Evolutionary conservation across 2,888 invertebrate genomes (phyloP).

Genomic region (Homarus gammarus): DNA sequence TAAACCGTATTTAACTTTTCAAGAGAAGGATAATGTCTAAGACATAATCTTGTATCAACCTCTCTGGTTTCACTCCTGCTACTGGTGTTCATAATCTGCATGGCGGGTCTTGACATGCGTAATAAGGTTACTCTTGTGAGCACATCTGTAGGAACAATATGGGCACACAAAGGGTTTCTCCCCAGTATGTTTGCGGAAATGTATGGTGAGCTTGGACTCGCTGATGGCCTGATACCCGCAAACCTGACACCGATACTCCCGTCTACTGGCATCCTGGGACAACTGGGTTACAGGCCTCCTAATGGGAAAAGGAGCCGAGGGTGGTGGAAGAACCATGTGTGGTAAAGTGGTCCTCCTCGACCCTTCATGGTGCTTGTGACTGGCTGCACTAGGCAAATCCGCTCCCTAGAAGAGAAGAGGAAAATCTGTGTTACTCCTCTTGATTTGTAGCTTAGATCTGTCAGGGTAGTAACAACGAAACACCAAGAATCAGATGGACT

Average conservation of each 20-base stretch:
- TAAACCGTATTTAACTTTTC: neutral
- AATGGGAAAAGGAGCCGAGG: constrained; percentile 47
- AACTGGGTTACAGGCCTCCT: constrained; percentile 22
- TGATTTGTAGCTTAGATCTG: constrained; percentile 29
- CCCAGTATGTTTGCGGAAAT: constrained; percentile 87
- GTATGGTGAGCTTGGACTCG: constrained; percentile 65
- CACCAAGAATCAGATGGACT: constrained; percentile 23
- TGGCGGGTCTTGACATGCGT: constrained; percentile 67
- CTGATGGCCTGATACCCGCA: constrained; percentile 68
- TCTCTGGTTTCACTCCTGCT: neutral
- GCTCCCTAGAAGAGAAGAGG: constrained; percentile 71
- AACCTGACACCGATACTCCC: constrained; percentile 56
- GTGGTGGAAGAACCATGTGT: constrained; percentile 46
- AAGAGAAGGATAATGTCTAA: neutral
- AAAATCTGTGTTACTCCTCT: constrained; percentile 67
- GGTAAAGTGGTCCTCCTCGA: constrained; percentile 53
- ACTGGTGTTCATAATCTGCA: constrained; percentile 44
- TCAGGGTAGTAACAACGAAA: constrained; percentile 18
- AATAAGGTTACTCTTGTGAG: constrained; percentile 73
- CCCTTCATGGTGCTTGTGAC: constrained; percentile 60
- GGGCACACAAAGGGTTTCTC: constrained; percentile 96
- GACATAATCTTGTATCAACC: neutral
- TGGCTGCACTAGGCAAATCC: constrained; percentile 59
- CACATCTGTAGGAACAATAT: constrained; percentile 66
- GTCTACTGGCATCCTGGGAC: constrained; percentile 32